Evolutionary conservation across 2,797 vertebrate genomes (phyloP), one percentile per base, ranked within the genome.

Genomic region (Lutjanus campechanus): DNA sequence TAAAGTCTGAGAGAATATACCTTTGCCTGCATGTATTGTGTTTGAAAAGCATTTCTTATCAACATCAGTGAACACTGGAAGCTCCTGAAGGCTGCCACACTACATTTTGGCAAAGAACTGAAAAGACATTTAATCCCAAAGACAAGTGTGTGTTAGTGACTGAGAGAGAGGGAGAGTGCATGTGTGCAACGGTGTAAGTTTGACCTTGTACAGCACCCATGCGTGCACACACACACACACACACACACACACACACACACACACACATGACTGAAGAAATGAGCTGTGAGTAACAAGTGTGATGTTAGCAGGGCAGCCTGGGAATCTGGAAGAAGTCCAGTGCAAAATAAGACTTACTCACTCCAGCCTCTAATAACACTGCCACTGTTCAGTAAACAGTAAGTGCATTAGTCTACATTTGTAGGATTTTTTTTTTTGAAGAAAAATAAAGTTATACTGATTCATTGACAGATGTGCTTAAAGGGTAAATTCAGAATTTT

Each of bases 71-170:
- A 83, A 69, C 53, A 87, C 0, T 47, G 54, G 58, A 66, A 50
- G 66, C 76, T 89, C 68, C 80, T 69, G 81, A 86, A 84, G 78
- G 85, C 87, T 90, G 87, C 62, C 83, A 65, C 62, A 58, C 55
- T 73, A 77, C 51, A 85, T 85, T 85, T 85, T 64, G 70, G 60
- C 55, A 72, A 8, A 36, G 36, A 74, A 40, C 40, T 70, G 44
- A 63, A 75, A 79, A 85, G 65, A 84, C 61, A 79, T 85, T 82
- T 51, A 85, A 77, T 70, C 54, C 67, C 46, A 82, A 78, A 85
- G 79, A 84, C 78, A 77, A 68, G 68, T 63, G 53, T 56, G 55
- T 76, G 64, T 51, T 58, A 16, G 47, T 67, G 50, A 19, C 25
- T 3, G 20, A 7, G 56, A 22, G 76, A 12, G 13, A 25, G 43